Evolutionary conservation across 2,113 vertebrate species (phyloP).

Genomic region (Odocoileus virginianus): DNA sequence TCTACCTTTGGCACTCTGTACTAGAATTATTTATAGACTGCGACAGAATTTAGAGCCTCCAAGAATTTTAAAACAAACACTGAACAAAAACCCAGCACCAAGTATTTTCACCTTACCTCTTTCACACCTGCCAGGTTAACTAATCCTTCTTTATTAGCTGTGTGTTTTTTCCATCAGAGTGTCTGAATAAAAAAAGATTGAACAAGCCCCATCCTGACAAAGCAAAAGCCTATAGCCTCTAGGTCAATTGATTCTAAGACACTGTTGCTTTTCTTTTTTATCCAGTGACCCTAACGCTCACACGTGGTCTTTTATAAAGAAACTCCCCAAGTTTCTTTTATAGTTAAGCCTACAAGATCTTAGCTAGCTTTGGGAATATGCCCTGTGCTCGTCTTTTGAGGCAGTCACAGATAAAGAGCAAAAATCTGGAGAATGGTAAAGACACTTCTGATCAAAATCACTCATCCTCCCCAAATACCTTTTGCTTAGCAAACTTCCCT

Average conservation of each 20-base stretch:
- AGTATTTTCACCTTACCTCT: background rate
- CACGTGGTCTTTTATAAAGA: conserved; percentile 5
- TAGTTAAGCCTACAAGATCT: background rate
- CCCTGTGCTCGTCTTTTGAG: background rate
- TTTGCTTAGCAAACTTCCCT: background rate
- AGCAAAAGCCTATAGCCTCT: background rate
- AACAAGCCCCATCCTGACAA: background rate
- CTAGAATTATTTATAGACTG: conserved; percentile 8
- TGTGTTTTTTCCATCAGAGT: background rate
- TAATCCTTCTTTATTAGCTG: background rate
- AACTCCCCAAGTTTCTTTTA: background rate
- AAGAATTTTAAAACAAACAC: conserved; percentile 34
- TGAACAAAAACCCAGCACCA: background rate
- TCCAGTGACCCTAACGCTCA: background rate
- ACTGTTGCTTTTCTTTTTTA: background rate
- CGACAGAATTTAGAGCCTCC: background rate
- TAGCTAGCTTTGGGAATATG: background rate
- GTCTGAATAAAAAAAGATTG: background rate
- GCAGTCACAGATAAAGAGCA: background rate
- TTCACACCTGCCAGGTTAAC: background rate
- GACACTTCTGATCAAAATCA: background rate
- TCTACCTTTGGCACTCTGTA: conserved; percentile 20
- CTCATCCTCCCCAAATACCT: background rate
- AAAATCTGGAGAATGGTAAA: background rate
- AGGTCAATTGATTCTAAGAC: background rate